Base-by-base conservation (phyloP, 1,140 invertebrate species). In the Pseudomyrmex sp. region DNA sequence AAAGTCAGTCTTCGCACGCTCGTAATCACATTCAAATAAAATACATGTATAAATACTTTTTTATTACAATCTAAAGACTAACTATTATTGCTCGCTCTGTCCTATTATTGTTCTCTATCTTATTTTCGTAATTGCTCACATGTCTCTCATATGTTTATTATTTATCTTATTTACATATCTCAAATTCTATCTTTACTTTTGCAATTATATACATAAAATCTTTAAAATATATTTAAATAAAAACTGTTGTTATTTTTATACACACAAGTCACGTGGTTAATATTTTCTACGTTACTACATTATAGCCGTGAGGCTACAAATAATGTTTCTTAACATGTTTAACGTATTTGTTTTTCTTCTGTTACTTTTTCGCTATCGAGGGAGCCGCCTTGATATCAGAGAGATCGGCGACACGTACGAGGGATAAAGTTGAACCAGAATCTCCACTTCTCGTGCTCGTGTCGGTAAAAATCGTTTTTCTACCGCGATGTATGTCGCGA, bases 401-500 rank as follows among this genome's bases (percentile, higher is more conserved):
- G 89, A 35, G 35, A 92, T 86, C 91, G 72, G 84, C 52, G 82
- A 84, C 92, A 93, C 93, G 92, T 93, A 93, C 89, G 76, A 72
- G 58, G 89, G 90, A 93, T 93, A 93, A 93, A 93, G 90, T 92
- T 79, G 46, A 44, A 23, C 12, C 59, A 46, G 69, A 73, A 74
- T 26, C 23, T 59, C 66, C 84, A 85, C 80, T 50, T 13, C 70
- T 35, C 5, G 5, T 5, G 35, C 70, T 15, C 69, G 77, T 82
- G 74, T 50, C 26, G 54, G 12, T 12, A 26, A 59, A 86, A 88
- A 89, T 88, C 84, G 74, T 83, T 76, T 74, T 56, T 48, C 8
- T 20, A 26, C 35, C 23, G 80, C 54, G 35, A 54, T 70, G 70
- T 23, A 74, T 56, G 20, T 58, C 10, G 58, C 13, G 54, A 63